Evolutionary conservation across 2,888 invertebrate species (phyloP), one percentile per base, ranked within the genome.

Genomic region (Octodonta nipae): DNA sequence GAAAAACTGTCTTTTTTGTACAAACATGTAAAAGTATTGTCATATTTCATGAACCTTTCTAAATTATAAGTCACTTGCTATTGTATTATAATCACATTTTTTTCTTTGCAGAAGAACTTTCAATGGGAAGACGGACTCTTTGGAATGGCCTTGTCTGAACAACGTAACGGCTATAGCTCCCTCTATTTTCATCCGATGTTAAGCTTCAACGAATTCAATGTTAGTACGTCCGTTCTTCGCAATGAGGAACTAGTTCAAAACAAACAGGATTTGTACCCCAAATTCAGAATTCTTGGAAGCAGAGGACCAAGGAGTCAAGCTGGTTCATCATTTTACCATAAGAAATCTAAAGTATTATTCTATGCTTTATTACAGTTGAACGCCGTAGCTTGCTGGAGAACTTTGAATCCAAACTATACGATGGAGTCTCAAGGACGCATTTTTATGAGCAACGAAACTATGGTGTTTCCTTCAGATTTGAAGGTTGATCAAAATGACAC

Each of bases 121-220:
- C 74, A 73, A 40, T 84, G 82, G 83, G 72, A 72, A 3, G 84
- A 85, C 50, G 83, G 79, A 0, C 56, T 86, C 1, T 84, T 83
- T 42, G 84, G 84, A 0, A 54, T 85, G 40, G 77, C 78, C 0
- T 51, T 85, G 7, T 73, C 78, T 1, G 73, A 73, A 4, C 69
- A 75, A 0, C 70, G 71, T 33, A 46, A 67, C 0, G 78, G 78
- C 15, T 78, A 61, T 54, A 74, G 81, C 35, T 78, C 76, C 0
- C 56, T 85, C 2, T 86, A 78, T 49, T 86, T 84, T 64, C 85
- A 85, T 51, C 79, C 85, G 0, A 68, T 85, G 56, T 73, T 77
- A 2, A 82, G 84, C 43, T 77, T 71, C 36, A 71, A 78, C 52
- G 84, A 85, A 51, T 86, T 81, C 52, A 58, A 76, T 0, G 82